A percentile compares a stretch with the other conserved stretches of the same genome.
Evolutionary conservation across 2,888 invertebrate species (phyloP).

Genomic region (Byasa hedistus): DNA sequence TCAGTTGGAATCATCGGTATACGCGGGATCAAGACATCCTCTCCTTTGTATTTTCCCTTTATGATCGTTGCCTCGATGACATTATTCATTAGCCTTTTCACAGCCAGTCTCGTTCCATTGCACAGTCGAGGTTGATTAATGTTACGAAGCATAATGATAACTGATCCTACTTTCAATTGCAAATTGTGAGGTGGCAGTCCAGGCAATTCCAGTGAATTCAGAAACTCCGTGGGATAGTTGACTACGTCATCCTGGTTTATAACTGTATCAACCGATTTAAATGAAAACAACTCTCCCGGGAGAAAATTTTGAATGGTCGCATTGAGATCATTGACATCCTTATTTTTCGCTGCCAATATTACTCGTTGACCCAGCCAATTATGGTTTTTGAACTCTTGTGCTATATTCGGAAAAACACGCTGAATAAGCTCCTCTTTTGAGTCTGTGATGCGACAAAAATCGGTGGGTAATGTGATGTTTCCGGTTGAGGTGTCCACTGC

Average conservation of each 20-base stretch:
- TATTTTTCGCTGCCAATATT: slow-evolving; percentile 42
- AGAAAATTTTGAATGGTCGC: slow-evolving; percentile 29
- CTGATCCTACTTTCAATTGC: slow-evolving; percentile 27
- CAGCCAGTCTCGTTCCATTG: slow-evolving; percentile 30
- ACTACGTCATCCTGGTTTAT: slow-evolving; percentile 33
- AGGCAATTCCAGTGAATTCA: slow-evolving; percentile 30
- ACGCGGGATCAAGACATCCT: slow-evolving; percentile 19
- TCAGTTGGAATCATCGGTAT: background rate
- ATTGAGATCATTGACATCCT: slow-evolving; percentile 34
- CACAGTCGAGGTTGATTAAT: slow-evolving; percentile 17
- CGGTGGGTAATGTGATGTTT: slow-evolving; percentile 34
- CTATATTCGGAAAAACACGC: slow-evolving; percentile 38
- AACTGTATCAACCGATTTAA: slow-evolving; percentile 32
- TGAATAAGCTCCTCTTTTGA: slow-evolving; percentile 38
- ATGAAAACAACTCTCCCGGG: slow-evolving; percentile 26
- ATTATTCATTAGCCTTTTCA: slow-evolving; percentile 35
- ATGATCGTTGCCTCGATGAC: slow-evolving; percentile 33
- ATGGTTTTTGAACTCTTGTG: slow-evolving; percentile 37
- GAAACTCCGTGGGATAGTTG: slow-evolving; percentile 31
- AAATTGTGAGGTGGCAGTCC: slow-evolving; percentile 29
- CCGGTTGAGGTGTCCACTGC: slow-evolving; percentile 33
- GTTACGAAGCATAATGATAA: slow-evolving; percentile 15
- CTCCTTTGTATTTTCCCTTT: slow-evolving; percentile 31
- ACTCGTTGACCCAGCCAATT: slow-evolving; percentile 42
- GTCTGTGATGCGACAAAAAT: slow-evolving; percentile 35